Percentiles rank a stretch among this genome's conserved stretches.
phyloP scores from a whole-genome alignment of 2,797 vertebrate genomes.

The Gobionotothen gibberifrons region DNA sequence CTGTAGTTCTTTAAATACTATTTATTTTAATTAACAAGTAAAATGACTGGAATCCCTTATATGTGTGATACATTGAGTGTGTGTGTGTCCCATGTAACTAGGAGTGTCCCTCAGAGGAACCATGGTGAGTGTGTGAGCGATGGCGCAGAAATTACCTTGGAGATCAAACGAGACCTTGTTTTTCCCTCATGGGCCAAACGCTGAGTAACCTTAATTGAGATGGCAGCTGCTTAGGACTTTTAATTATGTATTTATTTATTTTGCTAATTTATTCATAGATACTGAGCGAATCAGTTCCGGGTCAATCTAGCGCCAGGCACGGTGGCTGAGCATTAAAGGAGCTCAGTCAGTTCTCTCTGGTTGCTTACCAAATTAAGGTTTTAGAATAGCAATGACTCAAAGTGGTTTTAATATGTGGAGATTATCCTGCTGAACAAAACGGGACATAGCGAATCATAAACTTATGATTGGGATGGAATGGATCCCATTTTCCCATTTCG shows the following conservation, averaged over 20 bases:
- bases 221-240: conserved; percentile 20
- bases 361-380: neutral
- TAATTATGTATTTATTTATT: conserved; percentile 7
- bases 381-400: neutral
- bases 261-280: conserved; percentile 13
- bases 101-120: neutral
- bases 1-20: too few relatives aligned
- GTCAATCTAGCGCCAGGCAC: neutral
- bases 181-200: neutral
- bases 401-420: too few relatives aligned
- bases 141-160: neutral
- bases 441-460: too few relatives aligned
- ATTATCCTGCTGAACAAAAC: too few relatives aligned
- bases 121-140: conserved; percentile 3
- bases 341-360: neutral
- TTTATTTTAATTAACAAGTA: too few relatives aligned
- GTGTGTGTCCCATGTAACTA: neutral
- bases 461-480: too few relatives aligned
- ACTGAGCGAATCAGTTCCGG: neutral
- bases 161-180: neutral
- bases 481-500: too few relatives aligned
- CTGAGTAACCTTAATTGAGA: conserved; percentile 34
- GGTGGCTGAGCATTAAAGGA: neutral
- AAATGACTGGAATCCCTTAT: too few relatives aligned
- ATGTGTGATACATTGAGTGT: neutral